Percentiles rank a stretch among this genome's conserved stretches.
Conservation (phyloP, 2,113 vertebrate species). For the Peromyscus leucopus region DNA sequence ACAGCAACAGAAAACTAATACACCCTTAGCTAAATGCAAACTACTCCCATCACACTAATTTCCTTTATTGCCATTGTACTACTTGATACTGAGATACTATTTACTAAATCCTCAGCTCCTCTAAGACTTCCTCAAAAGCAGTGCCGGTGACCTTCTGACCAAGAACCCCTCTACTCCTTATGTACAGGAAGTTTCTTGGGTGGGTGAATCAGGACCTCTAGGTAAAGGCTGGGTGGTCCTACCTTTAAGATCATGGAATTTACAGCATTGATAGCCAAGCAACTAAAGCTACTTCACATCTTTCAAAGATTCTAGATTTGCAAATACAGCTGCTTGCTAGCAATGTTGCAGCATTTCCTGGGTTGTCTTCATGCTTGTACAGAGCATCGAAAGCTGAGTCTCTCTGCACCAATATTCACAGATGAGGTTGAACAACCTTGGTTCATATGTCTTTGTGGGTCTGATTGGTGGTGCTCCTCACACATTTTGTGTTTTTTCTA, state of each 20-base stretch:
- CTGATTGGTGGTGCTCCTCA: not conserved
- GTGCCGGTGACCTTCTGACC: not conserved
- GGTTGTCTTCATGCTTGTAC: not conserved
- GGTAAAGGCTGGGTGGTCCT: not conserved
- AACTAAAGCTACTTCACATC: no score
- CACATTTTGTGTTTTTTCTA: not conserved
- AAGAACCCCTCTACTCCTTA: not conserved
- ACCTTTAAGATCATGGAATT: not conserved
- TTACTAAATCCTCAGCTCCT: not conserved
- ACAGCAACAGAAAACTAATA: not conserved
- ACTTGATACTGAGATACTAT: not conserved
- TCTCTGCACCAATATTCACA: rapidly evolving
- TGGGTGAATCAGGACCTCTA: not conserved
- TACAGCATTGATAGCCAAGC: not conserved
- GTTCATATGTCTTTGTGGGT: not conserved
- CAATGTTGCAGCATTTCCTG: not conserved
- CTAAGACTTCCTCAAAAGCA: not conserved
- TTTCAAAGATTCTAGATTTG: not conserved
- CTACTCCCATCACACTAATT: not conserved
- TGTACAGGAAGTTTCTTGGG: not conserved
- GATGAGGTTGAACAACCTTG: not conserved
- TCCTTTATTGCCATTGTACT: not conserved
- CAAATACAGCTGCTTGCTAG: not conserved
- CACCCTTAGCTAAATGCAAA: not conserved
- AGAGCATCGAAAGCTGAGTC: not conserved